Base-by-base conservation (phyloP, 2,797 vertebrate species). In the Diceros bicornis region DNA sequence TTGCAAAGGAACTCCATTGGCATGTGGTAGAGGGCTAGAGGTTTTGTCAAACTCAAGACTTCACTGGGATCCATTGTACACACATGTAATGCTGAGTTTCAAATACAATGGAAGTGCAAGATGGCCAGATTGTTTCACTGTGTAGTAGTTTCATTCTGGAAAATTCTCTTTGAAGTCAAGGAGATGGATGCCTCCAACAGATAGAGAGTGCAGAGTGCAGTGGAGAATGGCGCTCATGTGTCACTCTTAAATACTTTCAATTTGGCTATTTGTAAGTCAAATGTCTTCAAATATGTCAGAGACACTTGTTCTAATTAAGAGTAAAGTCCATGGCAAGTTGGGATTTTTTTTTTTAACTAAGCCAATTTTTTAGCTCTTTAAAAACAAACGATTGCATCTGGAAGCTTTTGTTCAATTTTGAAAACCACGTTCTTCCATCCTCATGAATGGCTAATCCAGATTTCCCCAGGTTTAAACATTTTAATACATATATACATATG, bases 251-350 rank as follows among this genome's bases (percentile, higher is more conserved):
- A 83, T 68, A 68, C 50, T 94, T 96, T 89, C 82, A 95, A 62
- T 68, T 95, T 93, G 71, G 61, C 89, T 97, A 77, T 82, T 97
- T 96, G 96, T 85, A 96, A 97, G 44, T 88, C 50, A 74, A 82
- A 87, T 41, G 72, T 84, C 89, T 97, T 96, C 52, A 89, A 89
- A 78, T 94, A 92, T 92, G 77, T 91, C 71, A 91, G 96, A 96
- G 34, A 94, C 66, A 95, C 62, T 86, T 95, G 61, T 78, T 69
- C 74, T 92, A 92, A 94, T 95, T 94, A 97, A 96, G 66, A 89
- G 89, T 85, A 97, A 96, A 96, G 72, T 18, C 52, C 61, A 62
- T 44, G 64, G 57, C 1, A 82, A 89, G 41, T 64, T 92, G 52
- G n/a, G 50, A 66, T 23, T 86, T 66, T 84, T 66, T 84, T 86